A percentile compares a stretch with the other conserved stretches of the same genome.
Evolutionary conservation across 2,113 vertebrate genomes (phyloP).

Genomic region (Sardina pilchardus): DNA sequence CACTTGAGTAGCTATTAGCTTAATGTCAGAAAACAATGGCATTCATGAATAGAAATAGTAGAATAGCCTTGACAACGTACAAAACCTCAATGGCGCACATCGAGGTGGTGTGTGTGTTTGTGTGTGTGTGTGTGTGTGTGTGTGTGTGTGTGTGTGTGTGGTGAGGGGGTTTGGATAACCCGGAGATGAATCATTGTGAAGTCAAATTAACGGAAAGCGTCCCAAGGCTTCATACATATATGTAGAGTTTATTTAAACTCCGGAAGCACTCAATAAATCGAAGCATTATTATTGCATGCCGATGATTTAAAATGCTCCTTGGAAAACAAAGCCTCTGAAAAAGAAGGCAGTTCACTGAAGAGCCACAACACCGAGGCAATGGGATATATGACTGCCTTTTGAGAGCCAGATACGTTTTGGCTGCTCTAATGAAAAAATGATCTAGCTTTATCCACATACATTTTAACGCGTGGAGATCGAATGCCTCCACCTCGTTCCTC

Average conservation of each 20-base stretch:
- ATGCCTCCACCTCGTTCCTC: neutral
- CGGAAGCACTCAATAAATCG: neutral
- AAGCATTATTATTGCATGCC: conserved; percentile 4
- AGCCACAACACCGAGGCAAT: neutral
- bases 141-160: too few species aligned
- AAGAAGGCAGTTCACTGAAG: neutral
- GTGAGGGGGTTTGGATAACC: neutral
- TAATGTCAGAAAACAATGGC: neutral
- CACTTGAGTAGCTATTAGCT: neutral
- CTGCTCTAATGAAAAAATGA: neutral
- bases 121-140: too few species aligned
- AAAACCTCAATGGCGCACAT: neutral
- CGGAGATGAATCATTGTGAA: neutral
- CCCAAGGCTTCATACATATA: conserved; percentile 15
- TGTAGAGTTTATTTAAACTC: neutral
- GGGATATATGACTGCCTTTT: neutral
- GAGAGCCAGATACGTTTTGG: neutral
- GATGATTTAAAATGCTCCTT: neutral
- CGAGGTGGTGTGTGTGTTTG: too few species aligned
- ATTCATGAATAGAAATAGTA: neutral
- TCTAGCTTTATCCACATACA: neutral
- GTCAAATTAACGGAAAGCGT: neutral
- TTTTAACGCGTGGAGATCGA: neutral
- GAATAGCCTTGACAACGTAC: neutral
- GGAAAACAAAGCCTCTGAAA: neutral